Evolutionary conservation across 2,888 invertebrate genomes (phyloP).

Genomic region (Nemurella pictetii): DNA sequence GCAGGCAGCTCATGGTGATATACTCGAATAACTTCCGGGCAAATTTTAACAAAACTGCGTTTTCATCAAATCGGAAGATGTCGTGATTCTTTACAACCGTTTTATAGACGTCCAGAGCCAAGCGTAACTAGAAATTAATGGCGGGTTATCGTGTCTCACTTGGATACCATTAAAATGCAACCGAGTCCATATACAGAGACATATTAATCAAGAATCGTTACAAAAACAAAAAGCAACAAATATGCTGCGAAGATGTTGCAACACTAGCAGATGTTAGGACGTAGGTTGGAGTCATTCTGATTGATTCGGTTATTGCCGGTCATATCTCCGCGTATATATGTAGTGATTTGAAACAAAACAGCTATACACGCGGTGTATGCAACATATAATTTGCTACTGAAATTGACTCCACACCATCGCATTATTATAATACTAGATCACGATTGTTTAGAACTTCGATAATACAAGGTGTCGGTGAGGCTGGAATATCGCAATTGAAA

Average conservation of each 20-base stretch:
- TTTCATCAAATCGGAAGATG: not conserved
- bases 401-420: not conserved
- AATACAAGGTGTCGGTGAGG: not conserved
- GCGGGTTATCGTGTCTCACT: not conserved
- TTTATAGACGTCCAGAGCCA: not conserved
- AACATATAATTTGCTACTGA: not conserved
- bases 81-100: not conserved
- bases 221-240: not conserved
- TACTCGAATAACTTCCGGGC: not conserved
- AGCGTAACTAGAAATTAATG: not conserved
- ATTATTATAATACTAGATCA: not conserved
- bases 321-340: not conserved
- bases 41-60: not conserved
- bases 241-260: not conserved
- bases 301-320: not conserved
- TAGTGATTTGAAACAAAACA: not conserved
- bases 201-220: not conserved
- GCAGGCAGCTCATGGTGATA: not conserved
- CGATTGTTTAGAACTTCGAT: not conserved
- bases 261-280: not conserved
- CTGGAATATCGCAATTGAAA: not conserved
- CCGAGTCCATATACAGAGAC: not conserved
- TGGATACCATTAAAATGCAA: not conserved
- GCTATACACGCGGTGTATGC: not conserved
- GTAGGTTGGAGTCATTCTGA: not conserved